These are phyloP conservation scores for Caerostris darwini DNA, from an alignment of 1,140 invertebrate genomes.

Conservation along the genomic window DNA sequence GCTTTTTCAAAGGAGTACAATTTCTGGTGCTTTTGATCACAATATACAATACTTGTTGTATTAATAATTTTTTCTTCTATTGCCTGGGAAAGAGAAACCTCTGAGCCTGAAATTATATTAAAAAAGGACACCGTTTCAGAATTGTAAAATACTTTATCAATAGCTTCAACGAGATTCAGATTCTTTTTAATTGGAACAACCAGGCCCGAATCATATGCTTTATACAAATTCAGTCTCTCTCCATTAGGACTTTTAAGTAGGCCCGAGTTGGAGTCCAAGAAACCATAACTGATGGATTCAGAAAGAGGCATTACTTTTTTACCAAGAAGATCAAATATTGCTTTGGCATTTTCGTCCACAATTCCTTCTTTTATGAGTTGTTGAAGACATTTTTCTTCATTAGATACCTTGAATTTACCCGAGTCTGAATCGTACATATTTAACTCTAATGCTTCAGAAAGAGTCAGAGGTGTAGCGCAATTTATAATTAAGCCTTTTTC, in stretches of 20 bases:
- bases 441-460: constrained; percentile 90
- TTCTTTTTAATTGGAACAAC: constrained; percentile 90
- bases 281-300: constrained; percentile 91
- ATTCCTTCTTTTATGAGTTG: constrained; percentile 30
- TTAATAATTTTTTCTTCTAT: constrained; percentile 91
- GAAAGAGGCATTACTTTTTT: constrained; percentile 87
- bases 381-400: constrained; percentile 62
- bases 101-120: constrained; percentile 88
- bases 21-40: constrained; percentile 86
- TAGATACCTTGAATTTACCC: constrained; percentile 90
- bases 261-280: constrained; percentile 90
- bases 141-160: constrained; percentile 93
- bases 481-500: constrained; percentile 88
- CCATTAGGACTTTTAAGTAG: constrained; percentile 87
- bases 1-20: constrained; percentile 91
- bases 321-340: constrained; percentile 14
- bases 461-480: constrained; percentile 83
- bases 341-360: constrained; percentile 31
- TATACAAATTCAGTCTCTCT: constrained; percentile 88
- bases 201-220: constrained; percentile 91
- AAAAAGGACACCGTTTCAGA: constrained; percentile 88
- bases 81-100: constrained; percentile 88
- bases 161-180: constrained; percentile 91
- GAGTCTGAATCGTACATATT: constrained; percentile 89
- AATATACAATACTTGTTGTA: constrained; percentile 89